Evolutionary conservation across 2,113 vertebrate genomes (phyloP).

Genomic region (Otis tarda): DNA sequence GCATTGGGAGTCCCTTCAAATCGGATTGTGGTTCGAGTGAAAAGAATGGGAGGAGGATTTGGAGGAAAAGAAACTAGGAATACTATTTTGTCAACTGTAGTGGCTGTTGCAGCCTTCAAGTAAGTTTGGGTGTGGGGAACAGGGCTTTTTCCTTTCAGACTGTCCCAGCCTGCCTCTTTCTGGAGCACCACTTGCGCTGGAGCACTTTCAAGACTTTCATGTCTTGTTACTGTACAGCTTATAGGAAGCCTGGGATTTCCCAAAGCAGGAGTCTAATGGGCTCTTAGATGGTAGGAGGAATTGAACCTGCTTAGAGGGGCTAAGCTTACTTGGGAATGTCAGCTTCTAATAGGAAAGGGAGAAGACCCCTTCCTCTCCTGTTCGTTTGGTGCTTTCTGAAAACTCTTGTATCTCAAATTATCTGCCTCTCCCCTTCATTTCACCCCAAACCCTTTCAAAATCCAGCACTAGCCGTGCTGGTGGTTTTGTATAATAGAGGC

Average conservation of each 20-base stretch:
- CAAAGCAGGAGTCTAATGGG: background rate
- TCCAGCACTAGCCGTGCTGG: background rate
- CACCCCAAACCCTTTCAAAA: background rate
- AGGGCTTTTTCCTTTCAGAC: background rate
- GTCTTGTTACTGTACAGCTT: background rate
- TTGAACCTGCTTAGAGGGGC: background rate
- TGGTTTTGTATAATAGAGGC: background rate
- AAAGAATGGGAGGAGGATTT: slow-evolving; percentile 95
- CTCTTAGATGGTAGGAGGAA: background rate
- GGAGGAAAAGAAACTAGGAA: slow-evolving; percentile 93
- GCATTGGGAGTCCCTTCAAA: slow-evolving; percentile 87
- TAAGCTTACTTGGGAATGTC: background rate
- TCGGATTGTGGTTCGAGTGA: slow-evolving; percentile 87
- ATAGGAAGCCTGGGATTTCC: background rate
- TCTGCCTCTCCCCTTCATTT: background rate
- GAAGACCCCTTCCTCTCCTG: background rate
- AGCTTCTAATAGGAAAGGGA: background rate
- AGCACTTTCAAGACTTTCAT: background rate
- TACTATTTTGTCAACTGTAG: slow-evolving; percentile 81
- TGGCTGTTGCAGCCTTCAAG: slow-evolving; percentile 90
- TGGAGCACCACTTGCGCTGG: background rate
- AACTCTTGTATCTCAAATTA: background rate
- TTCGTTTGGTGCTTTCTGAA: background rate
- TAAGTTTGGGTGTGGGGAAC: slow-evolving; percentile 62
- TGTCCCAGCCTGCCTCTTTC: background rate